Conservation (phyloP, 2,888 invertebrate genomes). For the Scaptomyza polygonia region DNA sequence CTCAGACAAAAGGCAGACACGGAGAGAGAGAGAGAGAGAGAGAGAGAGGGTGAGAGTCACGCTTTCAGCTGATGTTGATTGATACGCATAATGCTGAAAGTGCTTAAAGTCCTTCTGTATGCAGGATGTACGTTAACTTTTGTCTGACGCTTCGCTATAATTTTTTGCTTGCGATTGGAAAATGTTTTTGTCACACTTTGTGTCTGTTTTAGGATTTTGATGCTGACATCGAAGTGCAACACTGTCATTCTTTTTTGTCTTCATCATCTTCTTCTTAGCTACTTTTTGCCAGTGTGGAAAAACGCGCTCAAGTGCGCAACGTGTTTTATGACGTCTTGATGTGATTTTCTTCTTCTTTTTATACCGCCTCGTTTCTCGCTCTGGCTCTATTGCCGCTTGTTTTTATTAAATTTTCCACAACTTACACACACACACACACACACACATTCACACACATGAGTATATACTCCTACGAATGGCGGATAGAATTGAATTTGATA, state of each 20-base stretch:
- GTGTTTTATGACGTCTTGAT: constrained; percentile 70
- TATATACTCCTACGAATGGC: background rate
- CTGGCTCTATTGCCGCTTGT: constrained; percentile 57
- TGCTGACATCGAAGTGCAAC: constrained; percentile 14
- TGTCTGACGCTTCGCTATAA: background rate
- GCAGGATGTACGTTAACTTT: background rate
- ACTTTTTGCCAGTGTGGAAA: constrained; percentile 24
- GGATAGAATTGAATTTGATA: constrained; percentile 49
- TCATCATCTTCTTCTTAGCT: background rate
- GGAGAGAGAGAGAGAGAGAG: background rate
- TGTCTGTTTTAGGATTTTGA: constrained; percentile 8
- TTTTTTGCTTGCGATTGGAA: constrained; percentile 12
- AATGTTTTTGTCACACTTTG: constrained; percentile 8
- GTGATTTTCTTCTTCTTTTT: constrained; percentile 42
- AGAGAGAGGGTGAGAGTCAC: background rate
- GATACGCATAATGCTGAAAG: constrained; percentile 58
- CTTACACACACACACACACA: constrained; percentile 19
- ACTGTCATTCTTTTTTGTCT: background rate
- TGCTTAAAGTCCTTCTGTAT: constrained; percentile 19
- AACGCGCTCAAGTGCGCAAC: constrained; percentile 57
- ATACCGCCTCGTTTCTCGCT: constrained; percentile 42
- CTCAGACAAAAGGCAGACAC: constrained; percentile 20
- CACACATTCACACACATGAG: constrained; percentile 5
- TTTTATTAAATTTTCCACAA: constrained; percentile 66
- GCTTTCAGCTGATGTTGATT: constrained; percentile 66